These are phyloP conservation scores for Larimichthys crocea DNA, from an alignment of 2,113 vertebrate genomes.

Conservation along the genomic window DNA sequence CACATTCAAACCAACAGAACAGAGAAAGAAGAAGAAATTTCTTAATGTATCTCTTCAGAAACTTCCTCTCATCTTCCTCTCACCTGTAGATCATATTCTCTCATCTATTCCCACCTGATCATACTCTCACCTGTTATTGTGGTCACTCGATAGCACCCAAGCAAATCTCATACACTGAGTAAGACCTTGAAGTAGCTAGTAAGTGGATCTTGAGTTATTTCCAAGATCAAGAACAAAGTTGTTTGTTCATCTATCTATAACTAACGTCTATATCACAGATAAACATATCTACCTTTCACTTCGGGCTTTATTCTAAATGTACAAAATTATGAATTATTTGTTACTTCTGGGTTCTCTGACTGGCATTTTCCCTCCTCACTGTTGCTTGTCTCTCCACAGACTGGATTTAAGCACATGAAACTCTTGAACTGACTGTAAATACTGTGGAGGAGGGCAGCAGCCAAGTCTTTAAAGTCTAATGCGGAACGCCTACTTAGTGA, in stretches of 20 bases:
- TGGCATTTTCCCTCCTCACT: neutral
- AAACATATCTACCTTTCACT: neutral
- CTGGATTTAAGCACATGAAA: neutral
- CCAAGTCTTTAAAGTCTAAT: conserved; percentile 42
- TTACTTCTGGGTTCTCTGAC: neutral
- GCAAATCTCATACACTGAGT: neutral
- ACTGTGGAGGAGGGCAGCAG: neutral
- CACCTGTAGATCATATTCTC: no score
- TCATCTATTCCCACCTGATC: neutral
- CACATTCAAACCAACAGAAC: no score
- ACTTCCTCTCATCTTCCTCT: neutral
- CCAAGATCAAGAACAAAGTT: neutral
- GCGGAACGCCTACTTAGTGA: neutral
- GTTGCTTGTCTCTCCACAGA: neutral
- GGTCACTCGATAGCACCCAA: neutral
- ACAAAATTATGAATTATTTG: conserved; percentile 10
- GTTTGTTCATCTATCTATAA: neutral
- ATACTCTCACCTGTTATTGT: neutral
- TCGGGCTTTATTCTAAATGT: neutral
- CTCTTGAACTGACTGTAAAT: conserved; percentile 2
- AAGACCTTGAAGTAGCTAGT: neutral
- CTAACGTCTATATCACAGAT: neutral
- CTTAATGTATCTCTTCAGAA: neutral
- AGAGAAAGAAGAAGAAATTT: no score
- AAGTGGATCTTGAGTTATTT: neutral